Percentiles rank a stretch among this genome's conserved stretches.
phyloP scores from a whole-genome alignment of 1,140 invertebrate species.

The Hycleus cichorii region DNA sequence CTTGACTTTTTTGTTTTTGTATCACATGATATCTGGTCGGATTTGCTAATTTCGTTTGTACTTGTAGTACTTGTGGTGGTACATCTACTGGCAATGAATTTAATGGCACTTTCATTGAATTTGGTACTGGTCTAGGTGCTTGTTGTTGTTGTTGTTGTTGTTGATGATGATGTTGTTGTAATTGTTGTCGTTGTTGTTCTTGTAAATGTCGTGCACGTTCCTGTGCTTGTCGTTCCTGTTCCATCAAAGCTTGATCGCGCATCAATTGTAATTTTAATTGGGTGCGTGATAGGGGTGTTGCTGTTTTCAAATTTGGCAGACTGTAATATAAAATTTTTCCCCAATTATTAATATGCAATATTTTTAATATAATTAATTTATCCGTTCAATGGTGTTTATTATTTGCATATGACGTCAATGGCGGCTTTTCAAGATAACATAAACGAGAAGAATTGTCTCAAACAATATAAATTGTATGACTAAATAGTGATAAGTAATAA shows the following conservation, averaged over 20 bases:
- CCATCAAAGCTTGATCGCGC: conserved; percentile 67
- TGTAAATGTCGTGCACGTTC: conserved; percentile 35
- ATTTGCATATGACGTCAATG: neutral
- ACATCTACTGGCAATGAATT: conserved; percentile 61
- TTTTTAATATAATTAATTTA: neutral
- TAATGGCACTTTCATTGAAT: conserved; percentile 49
- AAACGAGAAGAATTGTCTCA: too few species aligned
- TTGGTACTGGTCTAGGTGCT: conserved; percentile 45
- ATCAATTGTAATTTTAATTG: conserved; percentile 81
- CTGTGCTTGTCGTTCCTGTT: conserved; percentile 57
- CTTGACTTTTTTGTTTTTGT: conserved; percentile 82
- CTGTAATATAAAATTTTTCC: conserved; percentile 48
- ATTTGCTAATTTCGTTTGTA: conserved; percentile 78
- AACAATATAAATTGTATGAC: too few species aligned
- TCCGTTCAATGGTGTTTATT: neutral
- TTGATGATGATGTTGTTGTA: conserved; percentile 42
- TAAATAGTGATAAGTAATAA: too few species aligned
- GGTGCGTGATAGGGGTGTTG: conserved; percentile 70
- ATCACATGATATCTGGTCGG: conserved; percentile 87
- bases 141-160: conserved; percentile 38
- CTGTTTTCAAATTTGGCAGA: conserved; percentile 72
- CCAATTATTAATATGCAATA: neutral
- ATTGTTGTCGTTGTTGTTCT: conserved; percentile 37
- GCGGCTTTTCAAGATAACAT: too few species aligned
- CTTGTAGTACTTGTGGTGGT: conserved; percentile 73